Evolutionary conservation across 2,113 vertebrate genomes (phyloP).

Genomic region (Centrocercus urophasianus): DNA sequence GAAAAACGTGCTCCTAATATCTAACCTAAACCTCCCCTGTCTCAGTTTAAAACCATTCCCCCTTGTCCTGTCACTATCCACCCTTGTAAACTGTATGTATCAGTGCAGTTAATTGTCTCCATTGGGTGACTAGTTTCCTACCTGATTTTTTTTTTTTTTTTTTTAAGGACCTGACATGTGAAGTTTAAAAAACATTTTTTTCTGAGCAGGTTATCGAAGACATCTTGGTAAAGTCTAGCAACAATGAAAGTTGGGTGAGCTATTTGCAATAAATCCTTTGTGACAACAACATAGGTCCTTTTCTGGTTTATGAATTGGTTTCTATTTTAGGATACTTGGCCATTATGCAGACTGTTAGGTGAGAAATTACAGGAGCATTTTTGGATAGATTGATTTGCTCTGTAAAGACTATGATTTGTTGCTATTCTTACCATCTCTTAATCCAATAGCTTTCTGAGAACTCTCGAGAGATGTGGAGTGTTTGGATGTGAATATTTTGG

Average conservation of each 20-base stretch:
- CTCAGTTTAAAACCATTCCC: too few species aligned
- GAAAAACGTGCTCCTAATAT: too few species aligned
- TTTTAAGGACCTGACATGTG: background rate
- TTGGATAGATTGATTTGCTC: background rate
- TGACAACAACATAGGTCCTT: background rate
- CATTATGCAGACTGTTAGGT: background rate
- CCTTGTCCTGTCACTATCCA: too few species aligned
- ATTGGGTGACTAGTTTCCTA: background rate
- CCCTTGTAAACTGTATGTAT: background rate
- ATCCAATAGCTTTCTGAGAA: background rate
- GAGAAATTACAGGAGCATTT: background rate
- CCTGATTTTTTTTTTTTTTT: background rate
- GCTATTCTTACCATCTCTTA: background rate
- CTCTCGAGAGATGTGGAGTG: background rate
- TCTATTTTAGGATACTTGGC: background rate
- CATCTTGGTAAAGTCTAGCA: background rate
- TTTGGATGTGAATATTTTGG: background rate
- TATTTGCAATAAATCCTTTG: background rate
- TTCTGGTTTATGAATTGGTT: background rate
- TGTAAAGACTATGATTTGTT: background rate
- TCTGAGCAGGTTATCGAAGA: background rate
- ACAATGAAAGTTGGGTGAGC: background rate
- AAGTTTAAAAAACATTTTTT: background rate
- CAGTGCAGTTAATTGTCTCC: background rate
- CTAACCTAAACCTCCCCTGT: too few species aligned